Evolutionary conservation across 1,140 invertebrate species (phyloP).

Genomic region (Hypsibius dujardini): DNA sequence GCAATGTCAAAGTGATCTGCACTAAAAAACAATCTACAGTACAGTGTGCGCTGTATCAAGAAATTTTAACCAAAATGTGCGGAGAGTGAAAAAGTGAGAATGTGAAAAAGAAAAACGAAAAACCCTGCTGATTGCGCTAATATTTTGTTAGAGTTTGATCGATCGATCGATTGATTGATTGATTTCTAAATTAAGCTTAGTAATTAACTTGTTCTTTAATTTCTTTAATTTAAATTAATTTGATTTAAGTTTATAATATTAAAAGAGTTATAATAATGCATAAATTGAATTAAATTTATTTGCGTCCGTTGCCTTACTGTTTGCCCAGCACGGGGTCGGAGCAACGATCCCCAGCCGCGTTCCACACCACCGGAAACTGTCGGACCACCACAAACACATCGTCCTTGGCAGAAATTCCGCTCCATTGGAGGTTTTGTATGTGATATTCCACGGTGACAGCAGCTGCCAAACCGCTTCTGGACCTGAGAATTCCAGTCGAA

Average conservation of each 20-base stretch:
- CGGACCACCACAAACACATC: not conserved
- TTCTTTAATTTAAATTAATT: not conserved
- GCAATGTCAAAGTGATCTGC: slow-evolving; percentile 3
- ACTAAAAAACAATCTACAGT: not conserved
- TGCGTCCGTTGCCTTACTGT: not conserved
- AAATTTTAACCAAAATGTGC: no score
- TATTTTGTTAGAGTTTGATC: no score
- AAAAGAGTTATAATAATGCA: not conserved
- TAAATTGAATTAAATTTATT: not conserved
- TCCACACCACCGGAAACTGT: not conserved
- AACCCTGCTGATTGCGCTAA: not conserved
- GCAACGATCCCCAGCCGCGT: not conserved
- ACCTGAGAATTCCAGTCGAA: not conserved
- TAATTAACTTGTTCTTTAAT: not conserved
- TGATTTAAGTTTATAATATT: slow-evolving; percentile 2
- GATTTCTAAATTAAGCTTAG: no score
- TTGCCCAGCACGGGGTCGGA: slow-evolving; percentile 2
- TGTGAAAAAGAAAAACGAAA: not conserved
- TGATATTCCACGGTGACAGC: not conserved
- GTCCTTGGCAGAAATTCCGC: not conserved
- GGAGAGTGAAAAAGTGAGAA: no score
- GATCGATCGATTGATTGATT: no score
- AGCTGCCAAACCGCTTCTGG: not conserved
- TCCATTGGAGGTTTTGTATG: not conserved
- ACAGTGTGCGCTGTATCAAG: no score